Evolutionary conservation across 2,797 vertebrate species (phyloP), one percentile per base, ranked within the genome.

Genomic region (Sebastes alutus): DNA sequence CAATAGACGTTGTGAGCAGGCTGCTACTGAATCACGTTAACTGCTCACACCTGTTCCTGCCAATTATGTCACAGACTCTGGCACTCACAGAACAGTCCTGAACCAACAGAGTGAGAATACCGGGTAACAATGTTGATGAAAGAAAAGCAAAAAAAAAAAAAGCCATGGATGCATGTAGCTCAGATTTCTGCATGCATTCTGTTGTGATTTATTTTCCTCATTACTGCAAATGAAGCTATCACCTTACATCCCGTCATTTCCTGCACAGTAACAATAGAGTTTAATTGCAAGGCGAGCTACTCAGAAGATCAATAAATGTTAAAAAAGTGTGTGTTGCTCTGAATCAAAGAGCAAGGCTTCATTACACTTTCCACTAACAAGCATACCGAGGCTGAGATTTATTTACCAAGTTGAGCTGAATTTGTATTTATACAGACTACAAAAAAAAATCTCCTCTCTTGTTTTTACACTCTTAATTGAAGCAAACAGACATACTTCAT

Each of bases 21-120:
- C 25, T 74, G 66, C 42, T 61, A 65, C 65, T 83, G 60, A 84
- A 69, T 89, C 25, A 70, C 49, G n/a, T 7, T 70, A 77, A 74
- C 55, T 65, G 63, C 60, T 80, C 65, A 78, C 79, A 88, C 87
- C 80, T 88, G 87, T 25, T 67, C 55, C 68, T 75, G 61, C 56
- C 83, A 84, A 74, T 85, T 79, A 84, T 35, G 32, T 70, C 54
- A 70, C 62, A 4, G 29, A 64, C 33, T 72, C 54, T 84, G 82
- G 70, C 79, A 56, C 29, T 72, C 64, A 80, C 55, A 68, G 52
- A 58, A 74, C 23, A 22, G 29, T 56, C 38, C 25, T 38, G 22
- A 56, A 42, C 38, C 13, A 62, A 46, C 23, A 77, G 27, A 78
- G 22, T 14, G 13, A 56, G 63, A 73, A 42, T 29, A 65, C 1